Evolutionary conservation across 2,888 invertebrate species (phyloP).

Genomic region (Temnothorax ravouxi): DNA sequence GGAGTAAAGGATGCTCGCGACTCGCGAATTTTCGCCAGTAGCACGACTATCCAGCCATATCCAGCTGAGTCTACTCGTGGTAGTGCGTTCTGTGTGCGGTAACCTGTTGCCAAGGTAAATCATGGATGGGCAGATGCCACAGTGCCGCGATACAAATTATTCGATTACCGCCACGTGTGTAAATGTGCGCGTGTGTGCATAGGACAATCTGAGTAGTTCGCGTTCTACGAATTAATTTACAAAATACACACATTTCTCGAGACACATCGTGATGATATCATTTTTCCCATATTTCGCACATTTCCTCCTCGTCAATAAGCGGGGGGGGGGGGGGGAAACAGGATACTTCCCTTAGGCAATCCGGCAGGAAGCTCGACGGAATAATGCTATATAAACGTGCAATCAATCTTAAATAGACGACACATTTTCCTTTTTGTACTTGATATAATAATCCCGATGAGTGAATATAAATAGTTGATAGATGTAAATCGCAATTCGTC

Average conservation of each 20-base stretch:
- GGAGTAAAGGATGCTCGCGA: slow-evolving; percentile 67
- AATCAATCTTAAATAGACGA: background rate
- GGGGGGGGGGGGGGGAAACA: too few relatives aligned
- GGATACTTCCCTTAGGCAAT: background rate
- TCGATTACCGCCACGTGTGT: slow-evolving; percentile 11
- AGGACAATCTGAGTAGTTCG: background rate
- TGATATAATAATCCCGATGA: background rate
- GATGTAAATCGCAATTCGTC: background rate
- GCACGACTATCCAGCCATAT: slow-evolving; percentile 64
- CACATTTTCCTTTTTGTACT: background rate
- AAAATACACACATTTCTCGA: background rate
- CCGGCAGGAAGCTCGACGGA: background rate
- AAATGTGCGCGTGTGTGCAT: slow-evolving; percentile 14
- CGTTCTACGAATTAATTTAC: background rate
- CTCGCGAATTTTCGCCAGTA: slow-evolving; percentile 69
- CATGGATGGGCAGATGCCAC: background rate
- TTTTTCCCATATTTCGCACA: background rate
- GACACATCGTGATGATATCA: background rate
- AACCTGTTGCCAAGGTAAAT: slow-evolving; percentile 64
- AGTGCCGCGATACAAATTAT: background rate
- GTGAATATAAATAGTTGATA: background rate
- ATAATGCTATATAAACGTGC: background rate
- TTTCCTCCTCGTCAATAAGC: background rate
- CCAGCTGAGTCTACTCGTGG: slow-evolving; percentile 33
- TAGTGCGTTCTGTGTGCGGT: background rate